Evolutionary conservation across 1,140 invertebrate genomes (phyloP).

Genomic region (Callitettix versicolor): DNA sequence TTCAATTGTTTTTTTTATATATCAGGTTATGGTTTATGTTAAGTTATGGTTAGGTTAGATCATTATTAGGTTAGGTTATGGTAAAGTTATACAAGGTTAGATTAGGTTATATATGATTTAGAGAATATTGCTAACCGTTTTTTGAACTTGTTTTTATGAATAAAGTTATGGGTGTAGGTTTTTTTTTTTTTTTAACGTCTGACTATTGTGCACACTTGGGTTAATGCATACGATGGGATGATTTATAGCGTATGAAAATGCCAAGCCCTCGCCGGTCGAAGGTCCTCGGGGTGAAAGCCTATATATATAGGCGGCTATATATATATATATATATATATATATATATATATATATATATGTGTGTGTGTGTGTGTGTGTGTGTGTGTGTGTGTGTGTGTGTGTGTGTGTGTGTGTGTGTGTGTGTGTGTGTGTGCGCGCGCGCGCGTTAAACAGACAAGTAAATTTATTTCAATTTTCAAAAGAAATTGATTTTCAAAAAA

Average conservation of each 20-base stretch:
- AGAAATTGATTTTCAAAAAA: too few relatives aligned
- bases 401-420: constrained; percentile 12
- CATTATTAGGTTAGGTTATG: too few relatives aligned
- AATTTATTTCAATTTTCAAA: too few relatives aligned
- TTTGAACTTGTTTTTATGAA: constrained; percentile 37
- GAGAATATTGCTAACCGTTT: constrained; percentile 28
- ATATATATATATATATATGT: constrained; percentile 4
- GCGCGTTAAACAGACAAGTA: too few relatives aligned
- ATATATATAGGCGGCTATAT: background rate
- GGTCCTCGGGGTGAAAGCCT: background rate
- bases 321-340: background rate
- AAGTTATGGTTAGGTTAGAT: too few relatives aligned
- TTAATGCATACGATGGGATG: too few relatives aligned
- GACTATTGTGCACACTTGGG: too few relatives aligned
- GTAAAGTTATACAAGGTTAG: too few relatives aligned
- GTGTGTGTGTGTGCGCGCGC: constrained; percentile 9
- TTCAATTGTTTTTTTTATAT: too few relatives aligned
- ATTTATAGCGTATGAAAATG: too few relatives aligned
- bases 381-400: constrained; percentile 12
- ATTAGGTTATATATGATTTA: background rate
- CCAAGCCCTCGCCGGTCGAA: background rate
- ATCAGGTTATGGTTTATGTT: too few relatives aligned
- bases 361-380: constrained; percentile 12
- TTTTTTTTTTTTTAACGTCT: too few relatives aligned
- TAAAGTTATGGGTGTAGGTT: background rate